Conservation (phyloP, 2,888 invertebrate species). For the Zeuzera pyrina region DNA sequence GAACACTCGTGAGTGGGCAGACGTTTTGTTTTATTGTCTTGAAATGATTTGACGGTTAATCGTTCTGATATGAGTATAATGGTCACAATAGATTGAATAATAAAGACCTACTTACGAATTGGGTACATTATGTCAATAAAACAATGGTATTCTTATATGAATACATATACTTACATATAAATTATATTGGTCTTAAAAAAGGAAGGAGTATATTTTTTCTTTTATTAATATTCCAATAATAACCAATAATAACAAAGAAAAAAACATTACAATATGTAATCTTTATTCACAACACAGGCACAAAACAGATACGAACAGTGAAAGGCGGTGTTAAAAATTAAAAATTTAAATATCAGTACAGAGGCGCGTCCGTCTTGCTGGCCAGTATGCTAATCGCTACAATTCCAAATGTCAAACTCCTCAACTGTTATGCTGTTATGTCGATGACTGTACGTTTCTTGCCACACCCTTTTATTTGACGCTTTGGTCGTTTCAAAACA, state of each 20-base stretch:
- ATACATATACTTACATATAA: no score
- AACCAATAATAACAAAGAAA: no score
- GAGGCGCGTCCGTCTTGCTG: slow-evolving; percentile 37
- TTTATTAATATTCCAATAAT: no score
- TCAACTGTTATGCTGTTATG: slow-evolving; percentile 41
- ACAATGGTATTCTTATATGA: no score
- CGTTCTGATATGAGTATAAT: slow-evolving; percentile 11
- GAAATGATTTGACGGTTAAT: slow-evolving; percentile 32
- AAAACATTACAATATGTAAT: no score
- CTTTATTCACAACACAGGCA: no score
- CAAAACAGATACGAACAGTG: no score
- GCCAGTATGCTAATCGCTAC: slow-evolving; percentile 59
- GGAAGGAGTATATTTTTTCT: no score
- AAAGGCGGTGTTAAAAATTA: slow-evolving; percentile 35
- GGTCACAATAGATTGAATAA: no score
- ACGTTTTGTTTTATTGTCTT: slow-evolving; percentile 47
- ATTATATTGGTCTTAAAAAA: no score
- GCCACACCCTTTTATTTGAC: slow-evolving; percentile 48
- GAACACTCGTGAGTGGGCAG: slow-evolving; percentile 45
- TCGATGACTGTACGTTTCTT: slow-evolving; percentile 60
- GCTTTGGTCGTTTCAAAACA: slow-evolving; percentile 28
- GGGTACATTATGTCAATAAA: no score
- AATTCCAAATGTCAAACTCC: slow-evolving; percentile 52
- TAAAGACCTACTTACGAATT: no score
- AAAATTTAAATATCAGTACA: slow-evolving; percentile 45